Conservation (phyloP, 2,113 vertebrate genomes). For the Takifugu flavidus region DNA sequence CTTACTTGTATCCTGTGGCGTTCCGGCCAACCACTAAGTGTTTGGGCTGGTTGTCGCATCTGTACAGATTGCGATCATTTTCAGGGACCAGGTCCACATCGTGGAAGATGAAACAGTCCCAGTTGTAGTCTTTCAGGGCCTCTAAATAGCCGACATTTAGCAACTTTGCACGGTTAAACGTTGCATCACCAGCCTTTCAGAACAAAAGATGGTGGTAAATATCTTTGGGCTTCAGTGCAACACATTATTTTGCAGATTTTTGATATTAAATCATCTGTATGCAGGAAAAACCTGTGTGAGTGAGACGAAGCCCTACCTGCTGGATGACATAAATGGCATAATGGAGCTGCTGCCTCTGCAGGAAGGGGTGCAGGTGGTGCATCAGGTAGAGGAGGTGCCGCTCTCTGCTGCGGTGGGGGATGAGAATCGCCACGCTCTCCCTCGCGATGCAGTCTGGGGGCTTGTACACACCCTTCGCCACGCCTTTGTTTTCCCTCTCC, state of each 20-base stretch:
- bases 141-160: constrained; percentile 94
- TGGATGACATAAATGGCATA: constrained; percentile 92
- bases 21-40: constrained; percentile 96
- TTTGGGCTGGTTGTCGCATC: constrained; percentile 87
- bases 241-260: not conserved
- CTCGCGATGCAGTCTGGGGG: constrained; percentile 78
- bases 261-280: not conserved
- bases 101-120: constrained; percentile 97
- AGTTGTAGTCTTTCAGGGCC: constrained; percentile 86
- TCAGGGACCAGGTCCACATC: constrained; percentile 96
- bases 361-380: constrained; percentile 89
- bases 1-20: constrained; percentile 92
- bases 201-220: not conserved
- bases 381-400: constrained; percentile 89
- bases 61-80: constrained; percentile 90
- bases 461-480: constrained; percentile 76
- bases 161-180: constrained; percentile 94
- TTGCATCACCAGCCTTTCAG: constrained; percentile 81
- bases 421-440: constrained; percentile 88
- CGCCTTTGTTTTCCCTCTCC: constrained; percentile 74
- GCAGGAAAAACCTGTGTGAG: not conserved
- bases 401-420: constrained; percentile 89
- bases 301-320: constrained; percentile 79
- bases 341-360: constrained; percentile 92
- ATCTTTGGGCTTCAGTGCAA: not conserved